Conservation (phyloP, 2,797 vertebrate genomes). For the Pitangus sulphuratus region DNA sequence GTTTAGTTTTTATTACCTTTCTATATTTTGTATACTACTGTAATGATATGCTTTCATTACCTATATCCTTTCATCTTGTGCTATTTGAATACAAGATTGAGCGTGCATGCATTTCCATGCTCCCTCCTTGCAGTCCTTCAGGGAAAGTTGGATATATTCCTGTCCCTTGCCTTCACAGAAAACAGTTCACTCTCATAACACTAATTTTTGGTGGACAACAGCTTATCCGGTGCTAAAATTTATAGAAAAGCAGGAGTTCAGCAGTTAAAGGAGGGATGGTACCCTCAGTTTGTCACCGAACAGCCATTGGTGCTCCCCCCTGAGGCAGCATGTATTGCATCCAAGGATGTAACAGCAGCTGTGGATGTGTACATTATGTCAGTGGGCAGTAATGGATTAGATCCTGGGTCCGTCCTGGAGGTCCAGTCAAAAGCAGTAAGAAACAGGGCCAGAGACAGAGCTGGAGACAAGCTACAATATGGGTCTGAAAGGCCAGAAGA, state of each 20-base stretch:
- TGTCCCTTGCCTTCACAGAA: neutral
- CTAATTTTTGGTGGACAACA: neutral
- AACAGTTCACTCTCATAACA: neutral
- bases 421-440: neutral
- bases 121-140: neutral
- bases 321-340: neutral
- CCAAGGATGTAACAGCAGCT: neutral
- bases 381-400: neutral
- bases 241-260: neutral
- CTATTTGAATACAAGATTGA: neutral
- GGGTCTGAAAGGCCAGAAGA: neutral
- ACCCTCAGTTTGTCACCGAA: neutral
- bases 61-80: neutral
- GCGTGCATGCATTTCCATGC: neutral
- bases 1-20: neutral
- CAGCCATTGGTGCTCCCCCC: neutral
- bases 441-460: neutral
- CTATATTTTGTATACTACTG: neutral
- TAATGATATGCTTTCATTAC: neutral
- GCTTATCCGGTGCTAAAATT: neutral
- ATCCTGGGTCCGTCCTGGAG: neutral
- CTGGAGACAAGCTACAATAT: rapidly evolving
- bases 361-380: neutral
- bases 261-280: rapidly evolving
- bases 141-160: neutral